Evolutionary conservation across 2,113 vertebrate species (phyloP).

Genomic region (Actinemys pallida): DNA sequence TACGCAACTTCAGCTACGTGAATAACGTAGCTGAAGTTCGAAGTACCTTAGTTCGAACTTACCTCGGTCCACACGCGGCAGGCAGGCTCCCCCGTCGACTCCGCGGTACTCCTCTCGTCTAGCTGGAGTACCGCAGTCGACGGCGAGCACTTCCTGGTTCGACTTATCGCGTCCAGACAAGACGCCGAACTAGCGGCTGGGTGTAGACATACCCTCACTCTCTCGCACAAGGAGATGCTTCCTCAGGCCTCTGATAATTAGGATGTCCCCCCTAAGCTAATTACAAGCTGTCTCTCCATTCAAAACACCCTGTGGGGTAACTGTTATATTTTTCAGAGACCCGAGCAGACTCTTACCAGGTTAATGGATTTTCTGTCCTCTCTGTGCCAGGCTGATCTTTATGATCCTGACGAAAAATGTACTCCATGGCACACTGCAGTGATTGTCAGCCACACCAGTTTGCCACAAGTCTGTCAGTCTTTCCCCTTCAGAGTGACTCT

Average conservation of each 20-base stretch:
- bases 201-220: background rate
- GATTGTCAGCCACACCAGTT: background rate
- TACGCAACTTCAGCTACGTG: no score
- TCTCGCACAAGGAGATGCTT: conserved; percentile 1
- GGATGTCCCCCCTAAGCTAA: conserved; percentile 32
- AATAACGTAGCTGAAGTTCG: no score
- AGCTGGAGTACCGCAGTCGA: no score
- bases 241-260: conserved; percentile 46
- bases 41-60: no score
- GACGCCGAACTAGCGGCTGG: no score
- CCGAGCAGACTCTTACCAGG: background rate
- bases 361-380: conserved; percentile 36
- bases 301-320: conserved; percentile 16
- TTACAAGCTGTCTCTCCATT: conserved; percentile 32
- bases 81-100: no score
- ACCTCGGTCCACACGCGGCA: no score
- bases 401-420: background rate
- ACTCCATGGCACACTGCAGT: background rate
- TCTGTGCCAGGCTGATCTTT: background rate
- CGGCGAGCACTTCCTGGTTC: no score
- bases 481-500: background rate
- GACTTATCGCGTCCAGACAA: no score
- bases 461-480: background rate
- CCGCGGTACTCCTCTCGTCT: no score
- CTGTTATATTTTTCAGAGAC: background rate